Base-by-base conservation (phyloP, 2,888 invertebrate genomes). In the Ennomos fuscantarius region DNA sequence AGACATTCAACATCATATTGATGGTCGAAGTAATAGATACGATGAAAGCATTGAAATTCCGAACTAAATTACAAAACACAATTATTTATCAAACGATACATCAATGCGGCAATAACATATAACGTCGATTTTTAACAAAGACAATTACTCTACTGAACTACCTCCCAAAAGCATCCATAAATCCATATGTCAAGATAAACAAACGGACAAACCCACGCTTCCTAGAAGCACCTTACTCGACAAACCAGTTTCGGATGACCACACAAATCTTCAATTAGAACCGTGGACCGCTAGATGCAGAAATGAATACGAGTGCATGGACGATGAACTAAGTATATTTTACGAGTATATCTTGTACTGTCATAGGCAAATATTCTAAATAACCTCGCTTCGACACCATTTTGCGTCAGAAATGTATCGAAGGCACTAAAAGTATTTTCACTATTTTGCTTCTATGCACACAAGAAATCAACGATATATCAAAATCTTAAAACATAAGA, bases 161-260 rank as follows among this genome's bases (percentile, higher is more conserved):
- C 15, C 13, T 9, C 32, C 12, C 32, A 41, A 15, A 53, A 48
- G 32, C 51, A 41, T 56, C n/a, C 58, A 63, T 67, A 65, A 61
- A 63, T 65, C 60, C 53, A 52, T 48, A 34, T 50, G 54, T 52
- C 50, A 54, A 57, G 57, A 63, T 63, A 67, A 60, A 63, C 65
- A 67, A 60, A 55, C 49, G 32, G 13, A 39, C 46, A 39, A 31
- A 34, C 61, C 65, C 57, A 65, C 63, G 57, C 58, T 65, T 62
- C 65, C 53, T 31, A 49, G 65, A 63, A 63, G 47, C 62, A 55
- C 60, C 55, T 51, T 51, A 53, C 60, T 49, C 39, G 60, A 49
- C 59, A 53, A 67, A 65, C 67, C 67, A 55, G 67, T 67, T 24
- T 61, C 47, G 40, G 43, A 54, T 62, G 65, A 65, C 59, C 65